Evolutionary conservation across 2,888 invertebrate species (phyloP), one percentile per base, ranked within the genome.

Genomic region (Andrena haemorrhoa): DNA sequence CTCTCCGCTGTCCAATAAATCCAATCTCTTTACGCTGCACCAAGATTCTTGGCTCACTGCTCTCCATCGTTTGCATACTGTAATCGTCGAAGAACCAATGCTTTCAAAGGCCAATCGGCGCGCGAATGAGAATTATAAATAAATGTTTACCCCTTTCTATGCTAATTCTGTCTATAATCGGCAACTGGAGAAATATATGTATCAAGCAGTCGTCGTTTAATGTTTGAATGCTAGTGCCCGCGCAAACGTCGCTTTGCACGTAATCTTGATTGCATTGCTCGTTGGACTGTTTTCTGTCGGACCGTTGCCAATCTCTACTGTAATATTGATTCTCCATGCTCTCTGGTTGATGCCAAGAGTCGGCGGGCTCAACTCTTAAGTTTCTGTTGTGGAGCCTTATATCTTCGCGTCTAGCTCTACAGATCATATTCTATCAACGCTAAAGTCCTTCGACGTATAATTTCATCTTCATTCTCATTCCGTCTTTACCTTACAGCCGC

Each of bases 311-410:
- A 10, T 75, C 72, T 66, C 79, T 87, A 7, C 7, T 69, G 29
- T 75, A 89, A 65, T 85, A 89, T 84, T 91, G 79, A 90, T 92
- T 87, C 83, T 93, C 93, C 7, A 94, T 93, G 47, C 82, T 94
- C 85, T 87, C 94, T 0, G 96, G 96, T 89, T 96, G 96, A 90
- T 96, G 96, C 96, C 96, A 96, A 75, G 95, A 95, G 89, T 96
- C 95, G 0, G 96, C 96, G 0, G 95, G 95, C 0, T 94, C 94
- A 73, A 95, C 95, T 86, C 94, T 94, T 61, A 96, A 91, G 23
- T 90, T 84, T 79, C 93, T 88, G 74, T 92, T 90, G 71, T 94
- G 93, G 16, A 94, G 85, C 70, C 88, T 86, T 74, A 94, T 90
- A 10, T 31, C 20, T 16, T 76, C 73, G 5, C 31, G 31, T 75